Base-by-base conservation (phyloP, 2,888 invertebrate genomes). In the Cephus rjabovi region DNA sequence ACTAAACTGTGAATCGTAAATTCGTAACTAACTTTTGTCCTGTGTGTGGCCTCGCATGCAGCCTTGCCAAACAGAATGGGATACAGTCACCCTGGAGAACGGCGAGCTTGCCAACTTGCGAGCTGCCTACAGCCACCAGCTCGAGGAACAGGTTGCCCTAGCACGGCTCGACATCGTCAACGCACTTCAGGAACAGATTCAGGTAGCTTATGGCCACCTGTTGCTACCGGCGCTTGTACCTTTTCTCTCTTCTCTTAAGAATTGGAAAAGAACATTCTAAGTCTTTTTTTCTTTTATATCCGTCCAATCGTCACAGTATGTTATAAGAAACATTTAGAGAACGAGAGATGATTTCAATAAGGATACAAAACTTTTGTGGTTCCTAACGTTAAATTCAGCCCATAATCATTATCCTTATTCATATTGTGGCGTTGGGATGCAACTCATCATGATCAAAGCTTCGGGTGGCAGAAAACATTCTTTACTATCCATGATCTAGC, bases 111-210 rank as follows among this genome's bases (percentile, higher is more conserved):
- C 87, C 69, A 87, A 90, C 81, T 84, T 90, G 73, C 88, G 89
- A 81, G 88, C 86, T 69, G 88, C 87, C 81, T 91, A 90, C 87
- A 87, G 87, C 81, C 87, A 86, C 75, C 90, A 89, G 79, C 91
- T 95, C 81, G 93, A 94, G 86, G 94, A 95, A 88, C 94, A 95
- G 90, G 92, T 95, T 81, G 92, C 94, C 76, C 91, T 94, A 88
- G 95, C 95, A 81, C 94, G 94, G 84, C 93, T 94, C 87, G 95
- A 96, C 89, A 94, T 96, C 85, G 93, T 95, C 82, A 93, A 93
- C 82, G 95, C 95, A 84, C 92, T 96, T 85, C 95, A 95, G 91
- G 94, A 94, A 79, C 95, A 96, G 89, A 94, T 96, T 86, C 95
- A 96, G 95, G 96, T 96, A 93, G 92, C 92, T 84, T 80, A 80